phyloP scores from a whole-genome alignment of 2,888 invertebrate species.

The Drosophila lutescens region DNA sequence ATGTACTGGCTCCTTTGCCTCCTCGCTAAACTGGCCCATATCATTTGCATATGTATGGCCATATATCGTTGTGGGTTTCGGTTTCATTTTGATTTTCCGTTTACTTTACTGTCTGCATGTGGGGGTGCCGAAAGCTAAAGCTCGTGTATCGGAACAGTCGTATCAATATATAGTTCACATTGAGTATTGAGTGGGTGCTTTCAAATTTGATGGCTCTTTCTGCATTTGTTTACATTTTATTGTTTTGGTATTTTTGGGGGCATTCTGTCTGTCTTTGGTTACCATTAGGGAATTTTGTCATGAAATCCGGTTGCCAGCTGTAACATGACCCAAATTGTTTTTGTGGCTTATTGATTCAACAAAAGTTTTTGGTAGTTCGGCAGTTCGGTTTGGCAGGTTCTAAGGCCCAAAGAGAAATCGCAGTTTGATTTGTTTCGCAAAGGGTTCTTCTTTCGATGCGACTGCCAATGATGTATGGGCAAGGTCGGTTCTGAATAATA shows the following conservation, averaged over 20 bases:
- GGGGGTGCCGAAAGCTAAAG: constrained; percentile 10
- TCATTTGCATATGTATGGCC: constrained; percentile 55
- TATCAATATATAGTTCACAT: constrained; percentile 64
- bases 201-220: constrained; percentile 74
- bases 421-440: constrained; percentile 71
- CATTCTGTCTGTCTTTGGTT: constrained; percentile 62
- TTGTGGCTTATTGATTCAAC: constrained; percentile 84
- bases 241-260: constrained; percentile 58
- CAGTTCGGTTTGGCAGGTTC: constrained; percentile 45
- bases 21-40: constrained; percentile 42
- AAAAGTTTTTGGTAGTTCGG: constrained; percentile 66
- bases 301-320: constrained; percentile 78
- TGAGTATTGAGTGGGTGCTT: constrained; percentile 75
- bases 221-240: constrained; percentile 79
- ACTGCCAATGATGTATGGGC: constrained; percentile 40
- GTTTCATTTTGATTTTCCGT: background rate
- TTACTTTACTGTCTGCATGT: too few species aligned
- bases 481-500: constrained; percentile 35
- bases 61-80: constrained; percentile 25
- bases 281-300: constrained; percentile 80
- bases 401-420: constrained; percentile 62
- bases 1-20: constrained; percentile 29
- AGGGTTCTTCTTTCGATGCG: constrained; percentile 49
- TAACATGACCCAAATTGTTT: constrained; percentile 83
- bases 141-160: constrained; percentile 34